phyloP scores from a whole-genome alignment of 2,888 invertebrate genomes.

The Cosmorhoe ocellata region DNA sequence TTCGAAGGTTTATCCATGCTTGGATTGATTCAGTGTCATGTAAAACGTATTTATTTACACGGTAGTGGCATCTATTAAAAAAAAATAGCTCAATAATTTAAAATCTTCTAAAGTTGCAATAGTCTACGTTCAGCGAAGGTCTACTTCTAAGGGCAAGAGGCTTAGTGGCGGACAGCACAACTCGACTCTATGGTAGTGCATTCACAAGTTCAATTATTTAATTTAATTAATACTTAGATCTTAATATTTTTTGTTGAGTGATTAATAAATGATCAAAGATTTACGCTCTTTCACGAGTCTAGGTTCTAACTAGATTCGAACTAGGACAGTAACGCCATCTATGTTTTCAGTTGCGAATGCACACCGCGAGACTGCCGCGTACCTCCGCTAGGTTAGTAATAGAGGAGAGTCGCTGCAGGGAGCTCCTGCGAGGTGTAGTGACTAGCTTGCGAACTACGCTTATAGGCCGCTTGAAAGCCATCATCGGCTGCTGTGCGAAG shows the following conservation, averaged over 20 bases:
- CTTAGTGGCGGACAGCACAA: constrained; percentile 58
- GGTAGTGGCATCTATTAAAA: not conserved
- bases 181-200: constrained; percentile 56
- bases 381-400: constrained; percentile 80
- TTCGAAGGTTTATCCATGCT: constrained; percentile 11
- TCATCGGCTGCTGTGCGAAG: constrained; percentile 66
- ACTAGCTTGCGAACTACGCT: constrained; percentile 79
- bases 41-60: not conserved
- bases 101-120: constrained; percentile 45
- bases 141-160: constrained; percentile 57
- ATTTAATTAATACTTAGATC: not conserved
- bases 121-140: constrained; percentile 50
- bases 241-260: too few relatives aligned
- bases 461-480: constrained; percentile 71
- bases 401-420: constrained; percentile 76
- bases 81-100: constrained; percentile 18
- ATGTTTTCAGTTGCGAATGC: constrained; percentile 49
- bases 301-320: too few relatives aligned
- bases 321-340: not conserved
- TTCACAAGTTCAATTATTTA: constrained; percentile 46
- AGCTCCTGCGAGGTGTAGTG: constrained; percentile 73
- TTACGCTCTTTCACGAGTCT: too few relatives aligned
- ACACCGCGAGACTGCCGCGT: constrained; percentile 58
- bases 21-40: constrained; percentile 12
- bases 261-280: too few relatives aligned